Base-by-base conservation (phyloP, 2,888 invertebrate species). In the Myopa testacea region DNA sequence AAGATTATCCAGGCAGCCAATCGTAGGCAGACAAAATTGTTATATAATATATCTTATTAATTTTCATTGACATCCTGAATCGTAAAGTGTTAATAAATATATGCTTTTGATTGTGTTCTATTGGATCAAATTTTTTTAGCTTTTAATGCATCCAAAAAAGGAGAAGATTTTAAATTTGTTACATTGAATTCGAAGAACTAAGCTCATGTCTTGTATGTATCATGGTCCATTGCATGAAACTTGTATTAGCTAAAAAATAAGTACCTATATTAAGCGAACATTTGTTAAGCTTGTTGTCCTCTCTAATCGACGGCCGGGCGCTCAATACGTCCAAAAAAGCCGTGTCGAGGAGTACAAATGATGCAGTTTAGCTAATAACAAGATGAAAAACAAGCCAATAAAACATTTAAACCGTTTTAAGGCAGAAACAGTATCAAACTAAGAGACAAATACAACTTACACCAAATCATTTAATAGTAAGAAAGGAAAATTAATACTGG, bases 331-430 rank as follows among this genome's bases (percentile, higher is more conserved):
- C 2, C 1, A 26, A 26, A 45, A 75, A 40, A 52, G 14, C 67
- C 72, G 72, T 77, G 72, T 72, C 77, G 72, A 40, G 45, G 58
- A 77, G 77, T 77, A 65, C 67, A 77, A 77, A 77, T 69, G 14
- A 16, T 14, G 34, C 34, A 38, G 37, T 65, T 65, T 19, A 10
- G 2, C 26, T 26, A 26, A 26, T 26, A 26, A 10, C 34, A 26
- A 10, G 4, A 62, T 0, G 0, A 62, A 62, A 10, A 34, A 10
- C 12, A n/a, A 26, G 26, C 62, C 34, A 62, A 62, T 1, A 4
- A 1, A 26, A 62, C 8, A 68, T 40, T 14, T 37, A 40, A 38
- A 40, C n/a, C 6, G 3, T 45, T 45, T 45, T 8, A 45, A 45
- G 45, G 10, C 45, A 45, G 10, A 45, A 45, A 6, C 6, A 45